Evolutionary conservation across 1,140 invertebrate genomes (phyloP), one percentile per base, ranked within the genome.

Genomic region (Thalassaphorura encarpata): DNA sequence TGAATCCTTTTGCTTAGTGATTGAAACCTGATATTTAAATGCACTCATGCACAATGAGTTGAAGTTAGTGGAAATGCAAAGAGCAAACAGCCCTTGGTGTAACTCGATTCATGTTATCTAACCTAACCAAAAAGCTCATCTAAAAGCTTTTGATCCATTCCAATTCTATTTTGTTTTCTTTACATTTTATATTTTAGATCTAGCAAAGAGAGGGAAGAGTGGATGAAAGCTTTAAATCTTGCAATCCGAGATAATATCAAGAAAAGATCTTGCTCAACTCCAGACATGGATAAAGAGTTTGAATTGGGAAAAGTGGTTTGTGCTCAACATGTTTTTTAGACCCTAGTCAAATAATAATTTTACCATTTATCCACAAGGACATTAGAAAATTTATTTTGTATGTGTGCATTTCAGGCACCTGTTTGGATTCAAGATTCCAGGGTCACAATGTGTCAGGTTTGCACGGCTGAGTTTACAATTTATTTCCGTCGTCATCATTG

Each of bases 401-500:
- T 45, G 36, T 36, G 27, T 50, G 18, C 19, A 51, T 56, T 62
- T 26, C 64, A 78, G 70, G 80, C 81, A 27, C 80, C 82, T 6
- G 73, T 83, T 23, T 80, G 83, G 76, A 76, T 85, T 39, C 83
- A 81, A 45, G 78, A 84, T 66, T 73, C 77, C 39, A 73, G 83
- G 27, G 80, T 84, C 1, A 82, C 80, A 2, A 84, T 80, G 74
- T 87, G 84, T 67, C 83, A 85, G 75, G 66, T 78, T n/a, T 87
- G 85, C 70, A 80, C 79, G 21, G 70, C 73, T 24, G 79, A 80
- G 59, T 87, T 87, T 68, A 83, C 80, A 2, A 76, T 85, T 15
- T 82, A 82, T 58, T 83, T 81, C 68, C 74, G 84, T 49, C 76
- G 84, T 58, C 83, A 87, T 66, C 83, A 85, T 67, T 87, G 84